Evolutionary conservation across 2,888 invertebrate genomes (phyloP).

Genomic region (Saturnia pavonia): DNA sequence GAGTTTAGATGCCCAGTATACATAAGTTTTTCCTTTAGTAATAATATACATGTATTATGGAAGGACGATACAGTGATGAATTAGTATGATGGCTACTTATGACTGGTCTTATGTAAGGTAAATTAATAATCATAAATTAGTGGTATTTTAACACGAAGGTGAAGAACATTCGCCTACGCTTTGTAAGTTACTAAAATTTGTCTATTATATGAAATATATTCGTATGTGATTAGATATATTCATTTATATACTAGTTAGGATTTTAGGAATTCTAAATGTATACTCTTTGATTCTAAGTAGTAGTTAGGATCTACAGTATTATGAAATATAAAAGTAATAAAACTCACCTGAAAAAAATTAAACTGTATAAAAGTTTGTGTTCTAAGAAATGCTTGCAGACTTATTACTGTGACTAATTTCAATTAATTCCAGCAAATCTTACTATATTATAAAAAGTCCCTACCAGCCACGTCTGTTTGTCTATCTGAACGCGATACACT

Average conservation of each 20-base stretch:
- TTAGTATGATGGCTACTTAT: background rate
- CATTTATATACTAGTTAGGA: background rate
- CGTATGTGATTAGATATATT: background rate
- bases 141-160: background rate
- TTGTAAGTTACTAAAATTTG: constrained; percentile 4
- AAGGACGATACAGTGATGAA: constrained; percentile 11
- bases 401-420: background rate
- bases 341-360: background rate
- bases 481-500: too few species aligned
- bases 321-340: background rate
- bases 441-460: too few species aligned
- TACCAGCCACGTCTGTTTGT: too few species aligned
- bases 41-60: constrained; percentile 4
- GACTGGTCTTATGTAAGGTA: constrained; percentile 14
- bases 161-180: background rate
- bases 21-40: background rate
- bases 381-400: background rate
- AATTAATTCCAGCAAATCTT: background rate
- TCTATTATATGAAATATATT: constrained; percentile 7
- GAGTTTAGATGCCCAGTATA: background rate
- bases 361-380: background rate
- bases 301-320: background rate
- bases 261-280: background rate
- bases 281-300: background rate
- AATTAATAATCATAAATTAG: background rate